Percentiles rank a stretch among this genome's conserved stretches.
Conservation (phyloP, 1,140 invertebrate genomes). For the Platorchestia sp. region DNA sequence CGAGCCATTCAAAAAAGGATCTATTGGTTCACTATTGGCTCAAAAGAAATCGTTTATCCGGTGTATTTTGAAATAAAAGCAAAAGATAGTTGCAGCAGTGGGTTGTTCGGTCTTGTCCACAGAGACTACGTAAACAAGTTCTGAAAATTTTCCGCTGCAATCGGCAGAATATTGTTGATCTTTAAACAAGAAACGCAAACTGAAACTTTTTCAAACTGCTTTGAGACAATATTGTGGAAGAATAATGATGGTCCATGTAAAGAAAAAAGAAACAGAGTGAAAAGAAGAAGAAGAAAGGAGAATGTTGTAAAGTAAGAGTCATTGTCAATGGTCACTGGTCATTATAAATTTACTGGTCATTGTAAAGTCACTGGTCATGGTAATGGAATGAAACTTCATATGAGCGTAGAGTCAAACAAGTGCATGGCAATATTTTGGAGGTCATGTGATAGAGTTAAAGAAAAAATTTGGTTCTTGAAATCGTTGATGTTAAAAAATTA, state of each 20-base stretch:
- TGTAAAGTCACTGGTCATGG: no score
- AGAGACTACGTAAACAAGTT: not conserved
- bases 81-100: not conserved
- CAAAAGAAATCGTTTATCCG: not conserved
- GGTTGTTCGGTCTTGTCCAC: not conserved
- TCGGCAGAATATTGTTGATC: not conserved
- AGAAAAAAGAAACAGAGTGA: no score
- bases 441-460: no score
- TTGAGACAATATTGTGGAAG: not conserved
- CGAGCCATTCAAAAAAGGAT: not conserved
- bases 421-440: no score
- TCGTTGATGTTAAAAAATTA: no score
- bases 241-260: not conserved
- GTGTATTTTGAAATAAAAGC: not conserved
- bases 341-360: no score
- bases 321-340: no score
- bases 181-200: not conserved
- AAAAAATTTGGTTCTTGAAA: no score
- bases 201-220: not conserved
- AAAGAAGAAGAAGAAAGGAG: no score
- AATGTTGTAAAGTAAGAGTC: no score
- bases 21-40: not conserved
- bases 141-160: not conserved
- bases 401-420: no score
- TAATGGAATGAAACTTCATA: no score